These are phyloP conservation scores for Chouioia cunea DNA, from an alignment of 2,888 invertebrate genomes.

Conservation along the genomic window DNA sequence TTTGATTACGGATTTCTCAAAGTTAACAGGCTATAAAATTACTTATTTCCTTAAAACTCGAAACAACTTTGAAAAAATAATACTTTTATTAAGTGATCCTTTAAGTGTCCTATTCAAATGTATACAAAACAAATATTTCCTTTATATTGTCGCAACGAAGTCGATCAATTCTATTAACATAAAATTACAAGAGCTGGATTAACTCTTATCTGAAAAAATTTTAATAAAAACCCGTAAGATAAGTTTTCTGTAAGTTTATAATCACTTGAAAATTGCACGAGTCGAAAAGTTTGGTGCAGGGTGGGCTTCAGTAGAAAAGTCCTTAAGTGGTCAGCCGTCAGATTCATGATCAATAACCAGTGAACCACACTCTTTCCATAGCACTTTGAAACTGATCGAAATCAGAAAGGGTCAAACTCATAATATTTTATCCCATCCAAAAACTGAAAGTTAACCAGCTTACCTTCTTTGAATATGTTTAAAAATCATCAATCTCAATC, in stretches of 20 bases:
- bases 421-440: constrained; percentile 1
- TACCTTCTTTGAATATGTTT: constrained; percentile 21
- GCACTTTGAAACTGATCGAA: not conserved
- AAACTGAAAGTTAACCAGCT: not conserved
- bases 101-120: too few species aligned
- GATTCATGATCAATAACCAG: constrained; percentile 6
- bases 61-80: too few species aligned
- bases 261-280: too few species aligned
- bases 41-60: constrained; percentile 7
- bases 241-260: too few species aligned
- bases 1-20: constrained; percentile 32
- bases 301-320: constrained; percentile 15
- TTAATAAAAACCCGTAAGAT: too few species aligned
- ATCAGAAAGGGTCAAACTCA: not conserved
- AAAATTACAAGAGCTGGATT: too few species aligned
- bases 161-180: too few species aligned
- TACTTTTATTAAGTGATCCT: too few species aligned
- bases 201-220: too few species aligned
- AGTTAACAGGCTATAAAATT: constrained; percentile 25
- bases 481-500: constrained; percentile 46
- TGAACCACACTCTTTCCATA: not conserved
- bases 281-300: too few species aligned
- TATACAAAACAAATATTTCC: too few species aligned
- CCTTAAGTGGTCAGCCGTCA: not conserved
- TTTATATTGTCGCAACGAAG: too few species aligned